Base-by-base conservation (phyloP, 2,888 invertebrate species). In the Trilocha varians region DNA sequence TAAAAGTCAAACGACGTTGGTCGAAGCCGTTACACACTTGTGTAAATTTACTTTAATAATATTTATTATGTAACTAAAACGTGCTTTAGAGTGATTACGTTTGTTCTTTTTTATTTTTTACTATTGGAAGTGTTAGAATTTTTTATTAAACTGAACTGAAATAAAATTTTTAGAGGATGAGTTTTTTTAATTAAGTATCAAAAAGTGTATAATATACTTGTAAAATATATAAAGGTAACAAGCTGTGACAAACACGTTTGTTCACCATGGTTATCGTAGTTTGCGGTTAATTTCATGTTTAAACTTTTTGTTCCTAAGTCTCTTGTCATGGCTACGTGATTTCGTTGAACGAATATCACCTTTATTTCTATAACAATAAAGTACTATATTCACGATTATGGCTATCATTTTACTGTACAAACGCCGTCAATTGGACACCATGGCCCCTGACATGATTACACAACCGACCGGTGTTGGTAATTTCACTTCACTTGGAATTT, bases 351-450 rank as follows among this genome's bases (percentile, higher is more conserved):
- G 25, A 25, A 25, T 9, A 11, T 4, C 6, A 3, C 11, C 25
- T 5, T 4, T 25, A 11, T 25, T 9, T 25, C 11, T 3, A 25
- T 25, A 25, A 6, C 8, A 6, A 25, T 5, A 25, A 1, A 25
- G 25, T 25, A 9, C 25, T 25, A 25, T 25, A 25, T 25, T 25
- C 2, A 25, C 5, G 5, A 18, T 5, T 5, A 18, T 18, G 8
- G 18, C 18, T 4, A 11, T 25, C 0, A 11, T 11, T 25, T 25
- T 5, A 9, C 25, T 6, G 25, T 11, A 11, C 11, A 11, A 25
- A 3, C 3, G 25, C 2, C 16, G 34, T 42, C 13, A 34, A 40
- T 17, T 43, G 25, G 39, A 38, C 41, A 39, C 35, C 14, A 32
- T 50, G 41, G 25, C 25, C 25, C 16, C 6, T 15, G 15, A 15